Percentiles rank a stretch among this genome's conserved stretches.
These are phyloP conservation scores for Mesorhabditis spiculigera DNA, from an alignment of 2,888 invertebrate genomes.

Conservation along the genomic window DNA sequence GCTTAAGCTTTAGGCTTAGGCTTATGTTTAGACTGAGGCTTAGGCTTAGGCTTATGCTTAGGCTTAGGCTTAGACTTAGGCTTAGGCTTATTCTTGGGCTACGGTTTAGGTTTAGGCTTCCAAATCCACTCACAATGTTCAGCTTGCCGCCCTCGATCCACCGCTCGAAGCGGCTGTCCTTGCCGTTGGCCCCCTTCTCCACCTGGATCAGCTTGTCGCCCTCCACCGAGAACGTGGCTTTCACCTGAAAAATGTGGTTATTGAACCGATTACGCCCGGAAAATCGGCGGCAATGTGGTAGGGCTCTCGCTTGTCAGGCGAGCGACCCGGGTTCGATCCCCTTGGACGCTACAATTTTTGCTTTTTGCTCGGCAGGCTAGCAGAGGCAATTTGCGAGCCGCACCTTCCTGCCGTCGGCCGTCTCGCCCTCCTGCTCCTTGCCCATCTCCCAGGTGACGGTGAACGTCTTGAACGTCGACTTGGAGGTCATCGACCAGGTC, in stretches of 20 bases:
- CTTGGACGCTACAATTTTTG: background rate
- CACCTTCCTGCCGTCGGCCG: slow-evolving; percentile 40
- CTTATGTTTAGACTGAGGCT: too few relatives aligned
- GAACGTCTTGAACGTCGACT: slow-evolving; percentile 43
- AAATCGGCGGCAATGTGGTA: slow-evolving; percentile 30
- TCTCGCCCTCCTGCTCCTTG: slow-evolving; percentile 39
- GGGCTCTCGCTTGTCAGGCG: slow-evolving; percentile 43
- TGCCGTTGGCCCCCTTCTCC: slow-evolving; percentile 40
- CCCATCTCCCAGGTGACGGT: slow-evolving; percentile 28
- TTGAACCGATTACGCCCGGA: background rate
- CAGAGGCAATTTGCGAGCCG: slow-evolving; percentile 9
- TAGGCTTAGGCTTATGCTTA: too few relatives aligned
- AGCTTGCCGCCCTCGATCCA: slow-evolving; percentile 45
- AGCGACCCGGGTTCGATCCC: background rate
- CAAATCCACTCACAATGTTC: slow-evolving; percentile 31
- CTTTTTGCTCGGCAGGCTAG: background rate
- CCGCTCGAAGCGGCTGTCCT: slow-evolving; percentile 45
- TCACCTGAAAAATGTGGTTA: slow-evolving; percentile 29
- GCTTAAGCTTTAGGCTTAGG: too few relatives aligned
- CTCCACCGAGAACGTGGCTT: slow-evolving; percentile 41
- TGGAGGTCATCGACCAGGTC: slow-evolving; percentile 34
- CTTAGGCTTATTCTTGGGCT: too few relatives aligned
- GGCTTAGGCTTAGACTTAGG: too few relatives aligned
- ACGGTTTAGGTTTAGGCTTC: too few relatives aligned
- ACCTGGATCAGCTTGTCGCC: slow-evolving; percentile 47